Evolutionary conservation across 2,113 vertebrate genomes (phyloP).

Genomic region (Phyllostomus hastatus): DNA sequence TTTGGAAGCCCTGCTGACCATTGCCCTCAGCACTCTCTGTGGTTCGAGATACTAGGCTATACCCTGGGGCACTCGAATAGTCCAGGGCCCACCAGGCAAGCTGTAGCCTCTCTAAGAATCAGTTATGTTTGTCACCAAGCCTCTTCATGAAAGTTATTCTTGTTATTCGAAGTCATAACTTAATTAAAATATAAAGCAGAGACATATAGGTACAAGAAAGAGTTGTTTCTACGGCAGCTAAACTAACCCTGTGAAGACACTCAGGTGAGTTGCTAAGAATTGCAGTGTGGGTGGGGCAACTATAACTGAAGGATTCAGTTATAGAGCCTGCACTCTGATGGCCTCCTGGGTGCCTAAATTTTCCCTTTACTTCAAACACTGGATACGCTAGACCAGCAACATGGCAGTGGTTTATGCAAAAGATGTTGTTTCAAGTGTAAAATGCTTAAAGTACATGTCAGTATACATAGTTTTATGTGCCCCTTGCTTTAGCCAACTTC

Average conservation of each 20-base stretch:
- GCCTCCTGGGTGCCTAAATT: neutral
- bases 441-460: neutral
- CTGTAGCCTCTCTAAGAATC: neutral
- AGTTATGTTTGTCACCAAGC: neutral
- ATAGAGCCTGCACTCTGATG: neutral
- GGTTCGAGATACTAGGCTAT: neutral
- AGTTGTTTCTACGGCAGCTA: neutral
- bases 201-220: neutral
- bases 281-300: neutral
- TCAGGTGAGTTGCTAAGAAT: neutral
- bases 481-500: neutral
- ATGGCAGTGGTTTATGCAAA: neutral
- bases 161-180: neutral
- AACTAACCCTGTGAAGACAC: neutral
- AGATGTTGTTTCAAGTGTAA: neutral
- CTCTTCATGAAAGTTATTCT: neutral
- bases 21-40: accelerated
- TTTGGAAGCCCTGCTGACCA: neutral
- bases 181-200: neutral
- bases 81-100: neutral
- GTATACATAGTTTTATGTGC: neutral
- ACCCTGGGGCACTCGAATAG: neutral
- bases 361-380: neutral
- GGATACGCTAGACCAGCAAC: neutral
- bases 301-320: neutral